Evolutionary conservation across 2,113 vertebrate species (phyloP).

Genomic region (Lathamus discolor): DNA sequence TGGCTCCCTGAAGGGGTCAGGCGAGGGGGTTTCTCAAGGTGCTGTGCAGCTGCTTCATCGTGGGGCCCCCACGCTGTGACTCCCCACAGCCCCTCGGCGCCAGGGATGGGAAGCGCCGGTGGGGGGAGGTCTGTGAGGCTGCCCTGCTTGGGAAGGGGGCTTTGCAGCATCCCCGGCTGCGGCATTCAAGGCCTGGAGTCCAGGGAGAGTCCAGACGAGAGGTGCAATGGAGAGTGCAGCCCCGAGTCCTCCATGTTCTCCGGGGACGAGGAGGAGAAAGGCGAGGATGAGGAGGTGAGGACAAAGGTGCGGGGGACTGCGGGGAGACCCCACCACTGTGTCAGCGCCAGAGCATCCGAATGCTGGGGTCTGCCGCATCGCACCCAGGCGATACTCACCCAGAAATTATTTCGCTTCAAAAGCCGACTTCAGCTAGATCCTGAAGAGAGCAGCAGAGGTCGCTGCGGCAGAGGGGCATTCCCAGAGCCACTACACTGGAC

Average conservation of each 20-base stretch:
- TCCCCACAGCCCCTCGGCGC: not conserved
- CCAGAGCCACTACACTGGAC: not conserved
- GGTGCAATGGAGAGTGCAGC: constrained; percentile 88
- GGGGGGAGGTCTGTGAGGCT: too few species aligned
- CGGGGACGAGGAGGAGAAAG: constrained; percentile 89
- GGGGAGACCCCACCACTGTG: not conserved
- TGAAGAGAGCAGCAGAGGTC: not conserved
- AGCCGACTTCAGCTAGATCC: not conserved
- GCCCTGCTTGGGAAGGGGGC: not conserved
- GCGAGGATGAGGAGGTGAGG: constrained; percentile 82
- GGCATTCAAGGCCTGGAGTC: constrained; percentile 86
- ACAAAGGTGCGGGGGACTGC: constrained; percentile 68
- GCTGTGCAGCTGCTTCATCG: not conserved
- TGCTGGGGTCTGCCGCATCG: too few species aligned
- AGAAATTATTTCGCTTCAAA: not conserved
- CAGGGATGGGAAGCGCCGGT: not conserved
- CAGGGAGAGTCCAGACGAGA: constrained; percentile 82
- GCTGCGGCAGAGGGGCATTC: not conserved
- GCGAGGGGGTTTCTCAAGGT: not conserved
- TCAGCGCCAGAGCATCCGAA: not conserved
- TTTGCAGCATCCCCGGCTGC: constrained; percentile 70
- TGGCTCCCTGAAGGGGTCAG: not conserved
- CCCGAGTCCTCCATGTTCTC: constrained; percentile 93
- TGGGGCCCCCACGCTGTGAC: not conserved
- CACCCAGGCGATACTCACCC: not conserved